A percentile compares a stretch with the other conserved stretches of the same genome.
These are phyloP conservation scores for Ennomos quercinarius DNA, from an alignment of 2,888 invertebrate species.

Conservation along the genomic window DNA sequence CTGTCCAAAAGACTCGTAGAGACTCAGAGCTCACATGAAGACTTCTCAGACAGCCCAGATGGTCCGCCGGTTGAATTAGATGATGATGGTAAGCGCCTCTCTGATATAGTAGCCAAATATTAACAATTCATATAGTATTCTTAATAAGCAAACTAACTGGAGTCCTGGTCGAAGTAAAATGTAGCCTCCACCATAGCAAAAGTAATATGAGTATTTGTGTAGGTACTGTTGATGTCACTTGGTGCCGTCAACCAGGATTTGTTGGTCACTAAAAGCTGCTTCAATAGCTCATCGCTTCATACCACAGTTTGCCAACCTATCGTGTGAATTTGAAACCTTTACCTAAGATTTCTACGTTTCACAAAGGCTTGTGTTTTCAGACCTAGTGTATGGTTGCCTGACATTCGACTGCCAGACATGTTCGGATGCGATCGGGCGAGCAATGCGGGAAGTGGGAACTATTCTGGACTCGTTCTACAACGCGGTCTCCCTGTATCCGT, in stretches of 20 bases:
- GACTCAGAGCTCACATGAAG: constrained; percentile 52
- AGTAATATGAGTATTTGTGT: no score
- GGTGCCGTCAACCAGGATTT: no score
- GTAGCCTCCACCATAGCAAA: no score
- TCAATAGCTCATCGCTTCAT: no score
- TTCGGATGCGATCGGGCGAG: constrained; percentile 89
- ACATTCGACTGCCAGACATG: constrained; percentile 90
- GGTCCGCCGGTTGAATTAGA: constrained; percentile 18
- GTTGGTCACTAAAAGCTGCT: no score
- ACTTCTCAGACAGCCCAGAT: constrained; percentile 41
- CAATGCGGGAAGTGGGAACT: constrained; percentile 90
- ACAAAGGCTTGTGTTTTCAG: constrained; percentile 14
- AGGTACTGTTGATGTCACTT: no score
- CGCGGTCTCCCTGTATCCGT: constrained; percentile 93
- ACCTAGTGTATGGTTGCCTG: constrained; percentile 85
- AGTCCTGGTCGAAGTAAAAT: no score
- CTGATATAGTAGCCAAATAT: no score
- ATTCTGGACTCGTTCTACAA: constrained; percentile 90
- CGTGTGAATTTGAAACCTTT: no score
- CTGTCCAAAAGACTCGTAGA: constrained; percentile 45
- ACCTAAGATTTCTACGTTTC: background rate
- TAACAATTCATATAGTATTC: no score
- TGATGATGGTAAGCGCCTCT: constrained; percentile 39
- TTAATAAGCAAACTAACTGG: no score
- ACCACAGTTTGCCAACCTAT: no score